Base-by-base conservation (phyloP, 2,888 invertebrate species). In the Amiota communis region DNA sequence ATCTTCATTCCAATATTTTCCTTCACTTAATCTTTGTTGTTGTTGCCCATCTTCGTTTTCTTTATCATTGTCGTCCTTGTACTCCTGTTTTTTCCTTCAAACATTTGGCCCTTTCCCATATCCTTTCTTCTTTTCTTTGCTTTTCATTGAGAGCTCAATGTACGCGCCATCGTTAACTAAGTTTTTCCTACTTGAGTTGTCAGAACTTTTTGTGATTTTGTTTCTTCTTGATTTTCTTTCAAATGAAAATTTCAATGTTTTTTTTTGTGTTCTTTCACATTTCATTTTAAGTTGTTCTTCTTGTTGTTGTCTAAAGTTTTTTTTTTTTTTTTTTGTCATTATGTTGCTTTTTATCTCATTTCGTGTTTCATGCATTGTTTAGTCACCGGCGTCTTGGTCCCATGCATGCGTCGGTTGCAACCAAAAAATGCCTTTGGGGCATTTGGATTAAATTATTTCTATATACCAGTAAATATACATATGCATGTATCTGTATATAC, bases 341-440 rank as follows among this genome's bases (percentile, higher is more conserved):
- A n/a, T 68, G 17, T 15, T 70, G 61, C 57, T 68, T 57, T 72
- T 73, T 68, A 23, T 23, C 1, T 72, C n/a, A 63, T 11, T 23
- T 12, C 53, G 20, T 23, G 23, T 11, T 10, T 20, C 13, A 56
- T 23, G 23, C 67, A 49, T 72, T 67, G 72, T 68, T 72, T 68
- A 72, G 72, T 61, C 12, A 2, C 46, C 46, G 47, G 23, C 20
- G 64, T 2, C 64, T 4, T 70, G 3, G 57, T 57, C 17, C 10
- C 57, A 57, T 23, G 17, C 57, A 49, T 81, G 78, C 80, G 74
- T 76, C 76, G 17, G 73, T 72, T 57, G 78, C 80, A 75, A 79
- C 80, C 36, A 64, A 77, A 84, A 85, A 83, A 83, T 75, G 82
- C 77, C 85, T 80, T 82, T 78, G 72, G 82, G 85, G 84, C 79